Percentiles rank a stretch among this genome's conserved stretches.
These are phyloP conservation scores for Ceraclea dissimilis DNA, from an alignment of 2,888 invertebrate species.

Conservation along the genomic window DNA sequence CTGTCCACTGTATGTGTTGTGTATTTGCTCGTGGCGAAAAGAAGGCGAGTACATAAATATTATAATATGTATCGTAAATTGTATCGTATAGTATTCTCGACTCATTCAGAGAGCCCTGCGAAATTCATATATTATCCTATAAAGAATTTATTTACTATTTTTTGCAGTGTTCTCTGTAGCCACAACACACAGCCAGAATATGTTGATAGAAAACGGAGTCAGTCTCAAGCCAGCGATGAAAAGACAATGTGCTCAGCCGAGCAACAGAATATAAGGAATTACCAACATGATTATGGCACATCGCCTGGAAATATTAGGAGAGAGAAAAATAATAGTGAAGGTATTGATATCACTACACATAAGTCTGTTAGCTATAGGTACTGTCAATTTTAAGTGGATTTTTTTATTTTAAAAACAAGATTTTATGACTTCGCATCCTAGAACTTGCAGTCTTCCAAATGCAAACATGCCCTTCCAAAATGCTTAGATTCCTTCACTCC, in stretches of 20 bases:
- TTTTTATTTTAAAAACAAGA: too few species aligned
- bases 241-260: slow-evolving; percentile 53
- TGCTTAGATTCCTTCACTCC: too few species aligned
- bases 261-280: slow-evolving; percentile 58
- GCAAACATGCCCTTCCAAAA: too few species aligned
- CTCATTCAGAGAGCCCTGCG: too few species aligned
- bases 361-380: too few species aligned
- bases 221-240: slow-evolving; percentile 49
- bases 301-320: slow-evolving; percentile 32
- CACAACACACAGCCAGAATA: slow-evolving; percentile 31
- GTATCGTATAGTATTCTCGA: neutral
- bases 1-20: slow-evolving; percentile 28
- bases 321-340: neutral
- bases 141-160: too few species aligned
- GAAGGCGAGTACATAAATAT: slow-evolving; percentile 26
- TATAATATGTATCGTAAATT: neutral
- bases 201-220: slow-evolving; percentile 43
- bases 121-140: too few species aligned
- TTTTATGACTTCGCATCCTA: too few species aligned
- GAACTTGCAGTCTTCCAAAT: too few species aligned
- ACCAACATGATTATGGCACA: slow-evolving; percentile 58
- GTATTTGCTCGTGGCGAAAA: slow-evolving; percentile 29
- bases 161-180: slow-evolving; percentile 39
- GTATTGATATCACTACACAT: too few species aligned
- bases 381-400: too few species aligned